These are phyloP conservation scores for Caenorhabditis doughertyi DNA, from an alignment of 2,888 invertebrate species.

Conservation along the genomic window DNA sequence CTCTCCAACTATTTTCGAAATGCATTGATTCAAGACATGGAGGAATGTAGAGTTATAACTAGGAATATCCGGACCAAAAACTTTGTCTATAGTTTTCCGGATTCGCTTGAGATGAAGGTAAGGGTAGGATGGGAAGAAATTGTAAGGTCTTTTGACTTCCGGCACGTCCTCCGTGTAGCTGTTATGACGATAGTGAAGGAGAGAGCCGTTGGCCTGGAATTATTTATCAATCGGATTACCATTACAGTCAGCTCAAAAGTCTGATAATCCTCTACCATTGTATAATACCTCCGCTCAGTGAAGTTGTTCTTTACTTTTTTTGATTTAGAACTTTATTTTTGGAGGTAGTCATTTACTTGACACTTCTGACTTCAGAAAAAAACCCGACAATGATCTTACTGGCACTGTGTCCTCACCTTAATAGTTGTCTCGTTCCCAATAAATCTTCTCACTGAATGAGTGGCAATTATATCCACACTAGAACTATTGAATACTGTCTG, in stretches of 20 bases:
- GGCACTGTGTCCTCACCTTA: too few relatives aligned
- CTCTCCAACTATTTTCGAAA: slow-evolving; percentile 40
- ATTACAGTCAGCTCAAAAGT: too few relatives aligned
- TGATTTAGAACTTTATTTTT: too few relatives aligned
- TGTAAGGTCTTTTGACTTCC: not conserved
- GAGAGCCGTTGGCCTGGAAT: slow-evolving; percentile 39
- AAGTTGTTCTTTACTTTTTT: too few relatives aligned
- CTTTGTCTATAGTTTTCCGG: slow-evolving; percentile 8
- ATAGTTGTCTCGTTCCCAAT: slow-evolving; percentile 39
- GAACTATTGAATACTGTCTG: slow-evolving; percentile 42
- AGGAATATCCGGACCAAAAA: slow-evolving; percentile 2
- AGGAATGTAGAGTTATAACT: slow-evolving; percentile 35
- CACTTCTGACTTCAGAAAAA: too few relatives aligned
- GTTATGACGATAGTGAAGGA: slow-evolving; percentile 52
- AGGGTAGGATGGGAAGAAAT: slow-evolving; percentile 26
- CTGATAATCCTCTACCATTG: too few relatives aligned
- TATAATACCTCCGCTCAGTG: too few relatives aligned
- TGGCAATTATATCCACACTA: slow-evolving; percentile 34
- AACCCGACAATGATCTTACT: too few relatives aligned
- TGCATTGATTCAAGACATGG: slow-evolving; percentile 39
- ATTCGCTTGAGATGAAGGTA: slow-evolving; percentile 26
- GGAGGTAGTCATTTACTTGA: too few relatives aligned
- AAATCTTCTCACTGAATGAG: slow-evolving; percentile 43
- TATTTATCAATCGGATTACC: too few relatives aligned
- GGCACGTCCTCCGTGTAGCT: slow-evolving; percentile 31